Evolutionary conservation across 2,888 invertebrate species (phyloP).

Genomic region (Clivina fossor): DNA sequence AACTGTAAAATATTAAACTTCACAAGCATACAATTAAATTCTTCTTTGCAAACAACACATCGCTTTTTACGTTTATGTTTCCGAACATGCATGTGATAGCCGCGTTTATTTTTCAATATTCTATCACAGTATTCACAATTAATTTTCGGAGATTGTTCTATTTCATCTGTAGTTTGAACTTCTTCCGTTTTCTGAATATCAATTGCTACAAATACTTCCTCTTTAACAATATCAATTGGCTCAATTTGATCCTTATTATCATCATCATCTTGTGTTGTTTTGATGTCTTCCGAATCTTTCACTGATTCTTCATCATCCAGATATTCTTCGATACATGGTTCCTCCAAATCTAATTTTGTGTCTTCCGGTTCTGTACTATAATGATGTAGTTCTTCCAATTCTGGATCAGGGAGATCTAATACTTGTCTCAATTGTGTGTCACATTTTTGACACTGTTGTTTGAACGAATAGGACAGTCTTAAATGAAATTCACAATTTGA

Average conservation of each 20-base stretch:
- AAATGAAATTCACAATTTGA: slow-evolving; percentile 45
- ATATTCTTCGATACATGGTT: too few species aligned
- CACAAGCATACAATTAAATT: slow-evolving; percentile 46
- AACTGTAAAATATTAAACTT: background rate
- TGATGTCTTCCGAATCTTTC: background rate
- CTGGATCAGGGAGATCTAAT: slow-evolving; percentile 17
- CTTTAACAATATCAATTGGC: background rate
- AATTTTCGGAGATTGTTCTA: too few species aligned
- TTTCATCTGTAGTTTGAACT: slow-evolving; percentile 3
- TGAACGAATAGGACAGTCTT: slow-evolving; percentile 46
- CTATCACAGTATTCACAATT: slow-evolving; percentile 45
- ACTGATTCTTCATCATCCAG: too few species aligned
- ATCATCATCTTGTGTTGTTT: background rate
- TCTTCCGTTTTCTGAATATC: slow-evolving; percentile 25
- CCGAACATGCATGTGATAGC: slow-evolving; percentile 45
- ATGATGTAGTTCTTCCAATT: slow-evolving; percentile 8
- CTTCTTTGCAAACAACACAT: slow-evolving; percentile 47
- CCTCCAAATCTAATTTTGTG: too few species aligned
- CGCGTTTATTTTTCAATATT: slow-evolving; percentile 44
- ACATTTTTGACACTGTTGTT: slow-evolving; percentile 46
- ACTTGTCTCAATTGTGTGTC: slow-evolving; percentile 44
- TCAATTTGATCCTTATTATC: background rate
- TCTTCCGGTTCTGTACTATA: slow-evolving; percentile 5
- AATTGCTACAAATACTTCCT: background rate
- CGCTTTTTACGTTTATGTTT: slow-evolving; percentile 46